phyloP scores from a whole-genome alignment of 2,888 invertebrate species.

The Julus scandinavius region DNA sequence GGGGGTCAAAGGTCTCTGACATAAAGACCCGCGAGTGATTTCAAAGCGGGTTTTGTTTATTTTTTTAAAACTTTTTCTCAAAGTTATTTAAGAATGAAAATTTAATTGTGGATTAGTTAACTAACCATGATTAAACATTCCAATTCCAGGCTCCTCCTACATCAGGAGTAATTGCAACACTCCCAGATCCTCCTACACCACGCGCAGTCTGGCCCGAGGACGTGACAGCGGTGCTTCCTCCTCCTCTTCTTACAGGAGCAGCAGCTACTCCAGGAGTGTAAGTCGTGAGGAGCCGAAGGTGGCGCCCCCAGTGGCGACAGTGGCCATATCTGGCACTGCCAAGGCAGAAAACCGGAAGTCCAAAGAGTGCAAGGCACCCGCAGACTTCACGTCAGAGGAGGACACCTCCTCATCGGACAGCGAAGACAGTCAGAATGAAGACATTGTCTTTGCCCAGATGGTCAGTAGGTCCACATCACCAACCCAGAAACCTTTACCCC shows the following conservation, averaged over 20 bases:
- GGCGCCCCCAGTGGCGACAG: neutral
- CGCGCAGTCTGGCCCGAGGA: neutral
- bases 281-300: constrained; percentile 53
- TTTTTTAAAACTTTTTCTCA: too few species aligned
- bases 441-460: neutral
- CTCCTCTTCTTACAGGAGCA: neutral
- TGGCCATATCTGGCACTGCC: neutral
- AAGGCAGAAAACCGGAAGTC: constrained; percentile 50
- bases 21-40: too few species aligned
- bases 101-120: too few species aligned
- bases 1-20: too few species aligned
- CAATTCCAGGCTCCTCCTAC: neutral
- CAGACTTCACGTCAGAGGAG: constrained; percentile 55
- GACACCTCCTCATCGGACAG: constrained; percentile 51
- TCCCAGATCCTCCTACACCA: neutral
- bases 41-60: too few species aligned
- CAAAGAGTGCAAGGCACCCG: constrained; percentile 54
- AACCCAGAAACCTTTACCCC: constrained; percentile 44
- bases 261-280: constrained; percentile 52
- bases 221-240: neutral
- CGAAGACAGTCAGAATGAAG: constrained; percentile 50
- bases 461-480: constrained; percentile 51
- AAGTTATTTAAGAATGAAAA: too few species aligned
- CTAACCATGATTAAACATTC: too few species aligned
- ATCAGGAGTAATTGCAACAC: constrained; percentile 12